phyloP scores from a whole-genome alignment of 1,140 invertebrate species.

The Drosophila grimshawi region DNA sequence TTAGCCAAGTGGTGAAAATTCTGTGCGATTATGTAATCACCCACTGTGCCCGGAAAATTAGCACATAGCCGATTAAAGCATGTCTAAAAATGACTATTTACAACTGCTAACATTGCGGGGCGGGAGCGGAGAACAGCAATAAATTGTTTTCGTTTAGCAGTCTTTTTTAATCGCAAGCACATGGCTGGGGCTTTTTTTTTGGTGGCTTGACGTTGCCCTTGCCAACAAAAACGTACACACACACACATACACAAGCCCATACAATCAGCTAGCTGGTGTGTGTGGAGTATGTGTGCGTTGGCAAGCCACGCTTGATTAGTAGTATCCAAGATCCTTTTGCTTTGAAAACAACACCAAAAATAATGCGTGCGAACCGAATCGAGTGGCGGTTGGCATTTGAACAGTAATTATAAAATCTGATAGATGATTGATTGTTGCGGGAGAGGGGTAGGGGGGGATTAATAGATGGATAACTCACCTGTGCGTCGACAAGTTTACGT shows the following conservation, averaged over 20 bases:
- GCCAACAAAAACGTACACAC: constrained; percentile 31
- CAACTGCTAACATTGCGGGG: constrained; percentile 7
- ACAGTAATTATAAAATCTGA: background rate
- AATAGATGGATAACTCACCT: constrained; percentile 64
- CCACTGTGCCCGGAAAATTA: constrained; percentile 40
- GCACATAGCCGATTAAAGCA: constrained; percentile 39
- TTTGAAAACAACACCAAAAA: constrained; percentile 11
- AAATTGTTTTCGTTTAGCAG: constrained; percentile 26
- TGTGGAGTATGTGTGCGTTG: constrained; percentile 19
- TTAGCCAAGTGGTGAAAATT: constrained; percentile 67
- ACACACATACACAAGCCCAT: constrained; percentile 19
- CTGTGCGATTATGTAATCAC: constrained; percentile 64
- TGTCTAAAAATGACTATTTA: constrained; percentile 11
- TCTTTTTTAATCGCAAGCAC: constrained; percentile 69
- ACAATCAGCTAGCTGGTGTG: constrained; percentile 6
- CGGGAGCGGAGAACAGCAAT: background rate
- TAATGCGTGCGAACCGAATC: constrained; percentile 1
- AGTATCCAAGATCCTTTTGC: constrained; percentile 23
- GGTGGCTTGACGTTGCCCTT: constrained; percentile 63
- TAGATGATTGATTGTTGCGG: background rate
- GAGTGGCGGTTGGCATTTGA: background rate
- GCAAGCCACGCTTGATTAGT: constrained; percentile 37
- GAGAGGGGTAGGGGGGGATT: background rate
- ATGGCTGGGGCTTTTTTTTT: constrained; percentile 56
- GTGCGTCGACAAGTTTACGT: constrained; percentile 77